Evolutionary conservation across 2,113 vertebrate species (phyloP).

Genomic region (Channa maculata): DNA sequence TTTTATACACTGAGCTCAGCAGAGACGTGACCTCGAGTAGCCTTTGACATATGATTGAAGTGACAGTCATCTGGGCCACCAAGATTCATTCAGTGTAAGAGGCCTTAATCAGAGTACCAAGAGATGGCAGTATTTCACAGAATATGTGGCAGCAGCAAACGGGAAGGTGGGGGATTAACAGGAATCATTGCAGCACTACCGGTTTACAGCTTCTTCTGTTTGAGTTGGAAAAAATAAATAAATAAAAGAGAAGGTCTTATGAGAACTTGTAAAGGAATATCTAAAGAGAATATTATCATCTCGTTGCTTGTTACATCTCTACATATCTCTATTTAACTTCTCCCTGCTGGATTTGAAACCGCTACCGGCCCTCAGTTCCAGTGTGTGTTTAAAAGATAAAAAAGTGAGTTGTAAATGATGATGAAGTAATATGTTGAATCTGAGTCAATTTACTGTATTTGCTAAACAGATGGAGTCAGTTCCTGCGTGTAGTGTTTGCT

Average conservation of each 20-base stretch:
- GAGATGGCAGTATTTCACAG: constrained; percentile 98
- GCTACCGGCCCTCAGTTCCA: constrained; percentile 52
- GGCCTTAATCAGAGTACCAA: constrained; percentile 69
- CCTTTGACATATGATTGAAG: constrained; percentile 52
- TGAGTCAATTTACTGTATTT: constrained; percentile 44
- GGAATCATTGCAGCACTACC: constrained; percentile 60
- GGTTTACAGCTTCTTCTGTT: constrained; percentile 73
- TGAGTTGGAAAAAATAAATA: constrained; percentile 60
- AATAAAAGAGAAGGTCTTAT: constrained; percentile 56
- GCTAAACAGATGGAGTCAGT: constrained; percentile 47
- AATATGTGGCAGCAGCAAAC: constrained; percentile 76
- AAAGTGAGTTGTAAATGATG: constrained; percentile 66
- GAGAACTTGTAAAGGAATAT: constrained; percentile 77
- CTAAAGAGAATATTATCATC: constrained; percentile 67
- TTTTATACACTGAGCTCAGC: constrained; percentile 9
- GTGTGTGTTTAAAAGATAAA: constrained; percentile 63
- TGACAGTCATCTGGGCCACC: constrained; percentile 20
- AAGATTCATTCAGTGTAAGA: background rate
- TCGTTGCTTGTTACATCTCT: constrained; percentile 62
- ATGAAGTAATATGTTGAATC: constrained; percentile 54
- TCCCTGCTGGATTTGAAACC: constrained; percentile 58
- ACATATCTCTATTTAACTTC: constrained; percentile 60
- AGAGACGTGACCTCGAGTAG: constrained; percentile 32
- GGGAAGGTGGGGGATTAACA: constrained; percentile 35
- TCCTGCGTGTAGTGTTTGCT: constrained; percentile 19